phyloP scores from a whole-genome alignment of 2,888 invertebrate genomes.

The Agapostemon virescens region DNA sequence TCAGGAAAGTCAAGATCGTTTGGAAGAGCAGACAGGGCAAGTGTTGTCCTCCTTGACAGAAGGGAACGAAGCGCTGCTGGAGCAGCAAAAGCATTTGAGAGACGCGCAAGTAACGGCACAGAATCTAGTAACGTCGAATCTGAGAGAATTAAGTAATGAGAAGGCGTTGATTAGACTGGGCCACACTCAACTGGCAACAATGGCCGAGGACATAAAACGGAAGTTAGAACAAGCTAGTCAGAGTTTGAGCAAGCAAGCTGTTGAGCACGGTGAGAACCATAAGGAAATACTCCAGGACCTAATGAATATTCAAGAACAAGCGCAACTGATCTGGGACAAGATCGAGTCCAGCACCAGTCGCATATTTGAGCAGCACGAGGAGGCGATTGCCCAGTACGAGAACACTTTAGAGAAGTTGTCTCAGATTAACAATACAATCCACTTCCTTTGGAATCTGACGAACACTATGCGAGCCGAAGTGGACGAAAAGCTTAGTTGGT shows the following conservation, averaged over 20 bases:
- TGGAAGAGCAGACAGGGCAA: slow-evolving; percentile 80
- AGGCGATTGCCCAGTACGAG: slow-evolving; percentile 81
- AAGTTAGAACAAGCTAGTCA: slow-evolving; percentile 82
- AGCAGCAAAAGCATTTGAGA: slow-evolving; percentile 82
- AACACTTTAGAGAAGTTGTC: slow-evolving; percentile 81
- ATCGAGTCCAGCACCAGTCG: slow-evolving; percentile 80
- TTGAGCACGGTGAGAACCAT: slow-evolving; percentile 82
- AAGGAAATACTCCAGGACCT: slow-evolving; percentile 82
- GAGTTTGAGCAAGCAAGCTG: slow-evolving; percentile 81
- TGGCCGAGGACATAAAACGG: slow-evolving; percentile 82
- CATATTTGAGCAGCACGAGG: slow-evolving; percentile 81
- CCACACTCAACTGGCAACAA: slow-evolving; percentile 82
- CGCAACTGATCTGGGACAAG: slow-evolving; percentile 82
- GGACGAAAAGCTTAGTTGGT: slow-evolving; percentile 77
- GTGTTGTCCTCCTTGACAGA: slow-evolving; percentile 79
- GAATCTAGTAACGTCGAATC: slow-evolving; percentile 82
- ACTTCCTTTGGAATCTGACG: slow-evolving; percentile 75
- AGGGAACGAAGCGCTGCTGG: slow-evolving; percentile 81
- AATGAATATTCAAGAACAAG: slow-evolving; percentile 82
- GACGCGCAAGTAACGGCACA: slow-evolving; percentile 81
- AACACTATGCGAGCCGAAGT: slow-evolving; percentile 74
- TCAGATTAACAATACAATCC: slow-evolving; percentile 82
- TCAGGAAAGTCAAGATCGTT: slow-evolving; percentile 80
- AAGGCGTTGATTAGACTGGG: slow-evolving; percentile 84
- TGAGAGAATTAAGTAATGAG: slow-evolving; percentile 83